Base-by-base conservation (phyloP, 2,888 invertebrate species). In the Druceiella hillmani region DNA sequence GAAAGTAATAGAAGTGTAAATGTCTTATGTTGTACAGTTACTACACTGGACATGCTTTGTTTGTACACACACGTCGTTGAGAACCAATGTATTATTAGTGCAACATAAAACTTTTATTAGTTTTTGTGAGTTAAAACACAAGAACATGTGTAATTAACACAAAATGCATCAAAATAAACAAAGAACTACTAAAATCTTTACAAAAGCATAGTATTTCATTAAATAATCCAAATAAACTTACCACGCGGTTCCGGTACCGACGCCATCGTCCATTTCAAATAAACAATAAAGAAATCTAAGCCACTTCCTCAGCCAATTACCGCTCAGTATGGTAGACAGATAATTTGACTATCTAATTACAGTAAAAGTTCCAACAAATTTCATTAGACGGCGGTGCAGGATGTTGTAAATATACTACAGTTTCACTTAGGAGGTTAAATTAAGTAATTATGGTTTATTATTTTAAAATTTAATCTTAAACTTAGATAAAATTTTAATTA, bases 311-410 rank as follows among this genome's bases (percentile, higher is more conserved):
- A n/a, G n/a, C 32, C 32, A 32, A 20, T 32, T 24, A 15, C 32
- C 9, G 32, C 20, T 32, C 32, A 20, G 20, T 17, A 17, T 32
- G 32, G 20, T 14, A 24, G 20, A 32, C 9, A 32, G 12, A 32
- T 17, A 15, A 12, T 32, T 32, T 32, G 20, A 32, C 20, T 17
- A 10, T 32, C 10, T 2, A 17, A 32, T 17, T 10, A n/a, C 6
- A 32, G 17, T 32, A 32, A 32, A 17, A 32, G 32, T 20, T 32
- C 32, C 17, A 17, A 9, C 32, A 32, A 17, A 32, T 17, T 32
- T 32, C 14, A 13, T 20, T 32, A 32, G 22, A 32, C 22, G 32
- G 17, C 20, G 32, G 10, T 20, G 32, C 15, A 17, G 12, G 3
- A 32, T 32, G 32, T 32, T 20, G 11, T 20, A 32, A 32, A 32